Evolutionary conservation across 2,113 vertebrate genomes (phyloP), one percentile per base, ranked within the genome.

Genomic region (Ptyas mucosa): DNA sequence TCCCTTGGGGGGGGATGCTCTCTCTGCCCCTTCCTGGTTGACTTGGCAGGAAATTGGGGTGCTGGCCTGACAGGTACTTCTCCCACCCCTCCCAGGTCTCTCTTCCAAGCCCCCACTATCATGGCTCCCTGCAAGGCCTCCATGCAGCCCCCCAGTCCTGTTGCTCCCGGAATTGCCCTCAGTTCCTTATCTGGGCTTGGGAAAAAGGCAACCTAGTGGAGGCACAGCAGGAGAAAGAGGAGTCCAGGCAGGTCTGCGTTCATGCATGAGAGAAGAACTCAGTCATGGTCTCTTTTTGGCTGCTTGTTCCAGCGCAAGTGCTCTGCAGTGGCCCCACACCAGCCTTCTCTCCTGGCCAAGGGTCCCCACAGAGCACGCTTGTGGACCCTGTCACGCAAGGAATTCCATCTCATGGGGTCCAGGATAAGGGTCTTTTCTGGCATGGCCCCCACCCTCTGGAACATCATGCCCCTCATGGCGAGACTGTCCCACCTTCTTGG

Each of bases 81-180:
- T 39, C n/a, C 2, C 7, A 8, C 69, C n/a, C 5, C 2, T 7
- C 15, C n/a, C 2, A 2, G 0, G n/a, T 20, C 7, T 39, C 69
- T 8, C 14, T 75, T 75, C n/a, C 69, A 75, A n/a, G n/a, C n/a
- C 14, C 69, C 34, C n/a, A 7, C n/a, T 39, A 7, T 34, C 69
- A 34, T 39, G 69, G n/a, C 15, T 34, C 64, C 14, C 64, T 34
- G 29, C 11, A n/a, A 75, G 18, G 5, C 64, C 29, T 81, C n/a
- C n/a, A 8, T 39, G 69, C n/a, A 39, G 15, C 18, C 7, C 69
- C 14, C 15, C 69, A 64, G 61, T 46, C 43, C 43, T 46, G 4
- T 64, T 0, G 0, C 26, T 64, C 61, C 5, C 6, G 61, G 8
- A 24, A 46, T 8, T 85, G 4, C 85, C 46, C 46, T 29, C 1